Percentiles rank a stretch among this genome's conserved stretches.
phyloP scores from a whole-genome alignment of 1,140 invertebrate genomes.

The Anadara kagoshimensis region DNA sequence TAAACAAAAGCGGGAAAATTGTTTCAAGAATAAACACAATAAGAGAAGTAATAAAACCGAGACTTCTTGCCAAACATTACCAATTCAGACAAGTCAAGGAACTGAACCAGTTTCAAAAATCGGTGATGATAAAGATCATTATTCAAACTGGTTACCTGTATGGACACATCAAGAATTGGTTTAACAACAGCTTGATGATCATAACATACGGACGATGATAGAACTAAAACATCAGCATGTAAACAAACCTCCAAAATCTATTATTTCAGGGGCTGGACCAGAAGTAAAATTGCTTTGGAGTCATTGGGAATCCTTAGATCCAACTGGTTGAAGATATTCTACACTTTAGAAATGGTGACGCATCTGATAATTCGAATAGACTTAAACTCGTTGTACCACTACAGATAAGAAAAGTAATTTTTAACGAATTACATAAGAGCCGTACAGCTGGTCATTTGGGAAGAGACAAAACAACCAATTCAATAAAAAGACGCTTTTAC shows the following conservation, averaged over 20 bases:
- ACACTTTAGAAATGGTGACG: not conserved
- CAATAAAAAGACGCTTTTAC: constrained; percentile 25
- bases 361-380: not conserved
- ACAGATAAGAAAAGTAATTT: constrained; percentile 14
- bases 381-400: constrained; percentile 14
- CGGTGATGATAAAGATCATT: not conserved
- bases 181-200: not conserved
- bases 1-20: too few relatives aligned
- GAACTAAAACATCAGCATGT: not conserved
- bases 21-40: too few relatives aligned
- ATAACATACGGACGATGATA: not conserved
- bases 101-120: too few relatives aligned
- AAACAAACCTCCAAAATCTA: constrained; percentile 6
- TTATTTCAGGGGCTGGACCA: not conserved
- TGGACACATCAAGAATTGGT: not conserved
- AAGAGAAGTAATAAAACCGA: too few relatives aligned
- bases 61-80: not conserved
- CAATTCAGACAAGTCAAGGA: not conserved
- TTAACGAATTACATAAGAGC: constrained; percentile 19
- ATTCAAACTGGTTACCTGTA: constrained; percentile 5
- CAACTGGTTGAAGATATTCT: constrained; percentile 1
- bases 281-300: constrained; percentile 1
- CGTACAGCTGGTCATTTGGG: constrained; percentile 32
- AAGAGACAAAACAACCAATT: constrained; percentile 23
- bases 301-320: constrained; percentile 5